phyloP scores from a whole-genome alignment of 2,113 vertebrate genomes.

The Condylura cristata region DNA sequence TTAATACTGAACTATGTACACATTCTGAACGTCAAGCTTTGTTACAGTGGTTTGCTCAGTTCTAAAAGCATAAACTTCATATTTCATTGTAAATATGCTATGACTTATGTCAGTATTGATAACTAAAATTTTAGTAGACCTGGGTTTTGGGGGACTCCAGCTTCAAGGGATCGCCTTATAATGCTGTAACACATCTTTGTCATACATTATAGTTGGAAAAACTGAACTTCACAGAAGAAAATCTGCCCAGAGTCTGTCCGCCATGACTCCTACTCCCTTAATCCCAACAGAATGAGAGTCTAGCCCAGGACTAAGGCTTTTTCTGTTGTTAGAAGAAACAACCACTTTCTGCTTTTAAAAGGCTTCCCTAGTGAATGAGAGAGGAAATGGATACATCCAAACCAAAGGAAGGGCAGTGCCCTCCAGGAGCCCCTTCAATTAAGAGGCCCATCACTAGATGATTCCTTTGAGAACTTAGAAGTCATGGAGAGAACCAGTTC shows the following conservation, averaged over 20 bases:
- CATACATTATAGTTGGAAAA: not conserved
- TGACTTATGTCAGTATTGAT: not conserved
- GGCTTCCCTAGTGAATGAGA: slow-evolving; percentile 39
- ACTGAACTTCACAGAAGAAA: not conserved
- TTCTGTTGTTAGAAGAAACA: slow-evolving; percentile 10
- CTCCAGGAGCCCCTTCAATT: not conserved
- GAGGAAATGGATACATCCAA: slow-evolving; percentile 44
- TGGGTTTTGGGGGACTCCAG: not conserved
- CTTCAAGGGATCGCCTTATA: not conserved
- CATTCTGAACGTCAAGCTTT: not conserved
- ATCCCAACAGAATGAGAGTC: not conserved
- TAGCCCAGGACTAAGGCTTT: not conserved
- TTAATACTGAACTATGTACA: not conserved
- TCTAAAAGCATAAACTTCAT: not conserved
- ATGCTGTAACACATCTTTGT: not conserved
- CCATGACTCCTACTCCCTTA: not conserved
- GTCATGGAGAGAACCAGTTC: not conserved
- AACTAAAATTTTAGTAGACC: not conserved
- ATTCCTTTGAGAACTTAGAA: not conserved
- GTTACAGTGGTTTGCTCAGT: not conserved
- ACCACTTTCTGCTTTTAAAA: slow-evolving; percentile 59
- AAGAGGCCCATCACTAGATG: not conserved
- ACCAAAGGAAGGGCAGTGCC: not conserved
- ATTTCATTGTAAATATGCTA: not conserved
- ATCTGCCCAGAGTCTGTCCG: not conserved